Evolutionary conservation across 35 echinoderm and acorn worm genomes (phyloP).

Genomic region (Ptychodera flava): DNA sequence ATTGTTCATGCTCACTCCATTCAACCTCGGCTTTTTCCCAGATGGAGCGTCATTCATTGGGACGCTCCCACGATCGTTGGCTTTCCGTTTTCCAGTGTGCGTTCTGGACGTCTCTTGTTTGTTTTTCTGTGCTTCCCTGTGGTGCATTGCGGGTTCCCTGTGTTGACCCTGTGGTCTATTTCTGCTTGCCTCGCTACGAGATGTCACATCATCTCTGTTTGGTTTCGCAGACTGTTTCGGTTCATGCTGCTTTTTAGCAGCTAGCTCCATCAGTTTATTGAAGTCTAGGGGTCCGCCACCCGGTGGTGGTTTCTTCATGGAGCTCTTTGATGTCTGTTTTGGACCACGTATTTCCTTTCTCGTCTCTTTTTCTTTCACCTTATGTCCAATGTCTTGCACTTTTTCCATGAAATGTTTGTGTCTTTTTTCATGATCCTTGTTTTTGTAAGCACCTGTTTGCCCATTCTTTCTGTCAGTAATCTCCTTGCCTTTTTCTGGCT

Average conservation of each 20-base stretch:
- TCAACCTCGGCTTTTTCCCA: too few species aligned
- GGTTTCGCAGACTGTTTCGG: not conserved
- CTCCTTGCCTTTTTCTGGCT: too few species aligned
- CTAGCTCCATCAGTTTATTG: constrained; percentile 54
- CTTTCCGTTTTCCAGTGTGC: not conserved
- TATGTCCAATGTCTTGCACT: too few species aligned
- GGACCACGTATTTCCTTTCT: not conserved
- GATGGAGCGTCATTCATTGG: not conserved
- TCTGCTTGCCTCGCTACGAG: not conserved
- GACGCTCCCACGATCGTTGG: not conserved
- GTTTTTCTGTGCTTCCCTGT: not conserved
- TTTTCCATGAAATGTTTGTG: constrained; percentile 65
- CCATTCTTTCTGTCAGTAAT: too few species aligned
- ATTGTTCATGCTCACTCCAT: too few species aligned
- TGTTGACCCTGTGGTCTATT: not conserved
- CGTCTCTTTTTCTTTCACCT: constrained; percentile 38
- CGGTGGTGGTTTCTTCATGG: constrained; percentile 36
- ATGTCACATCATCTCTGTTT: not conserved
- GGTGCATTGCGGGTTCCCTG: not conserved
- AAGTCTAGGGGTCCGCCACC: constrained; percentile 47
- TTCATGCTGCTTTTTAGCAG: constrained; percentile 41
- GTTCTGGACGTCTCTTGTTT: not conserved
- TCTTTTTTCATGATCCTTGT: constrained; percentile 40
- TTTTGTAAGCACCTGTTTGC: constrained; percentile 25
- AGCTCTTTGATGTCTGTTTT: not conserved